Base-by-base conservation (phyloP, 1,140 invertebrate species). In the Diachasmimorpha longicaudata region DNA sequence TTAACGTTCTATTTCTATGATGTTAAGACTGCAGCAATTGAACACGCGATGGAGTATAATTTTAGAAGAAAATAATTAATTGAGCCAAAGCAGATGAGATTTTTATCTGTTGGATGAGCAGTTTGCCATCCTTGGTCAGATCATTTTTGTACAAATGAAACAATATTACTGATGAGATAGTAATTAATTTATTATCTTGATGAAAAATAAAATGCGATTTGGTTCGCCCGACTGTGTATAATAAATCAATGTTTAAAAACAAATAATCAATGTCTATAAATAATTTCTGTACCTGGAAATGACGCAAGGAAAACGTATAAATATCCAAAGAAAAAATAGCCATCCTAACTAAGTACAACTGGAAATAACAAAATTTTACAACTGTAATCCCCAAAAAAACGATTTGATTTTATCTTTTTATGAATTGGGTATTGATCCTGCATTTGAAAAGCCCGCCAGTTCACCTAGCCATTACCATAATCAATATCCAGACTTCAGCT, bases 91-190 rank as follows among this genome's bases (percentile, higher is more conserved):
- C 21, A 46, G 69, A 71, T 48, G 46, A 72, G 73, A 52, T 68
- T 69, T 48, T 73, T 73, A 58, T 78, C 66, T 71, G 11, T 55
- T 23, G 36, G 68, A 71, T 79, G 44, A 19, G 48, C 44, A 19
- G 25, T 74, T 37, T 71, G 37, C 70, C 69, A 74, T 81, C 70
- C 77, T 72, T 79, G 52, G 76, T 76, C 73, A 74, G 77, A 79
- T 82, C 77, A 81, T 75, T 81, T 83, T 84, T 82, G 81, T 84
- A 84, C 79, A 82, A 81, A 83, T 36, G 42, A 79, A 77, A 68
- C 55, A 67, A 67, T 68, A 46, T 23, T 46, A 80, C 69, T 16
- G 48, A 52, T 44, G 14, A 31, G 69, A 80, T 82, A 73, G 77
- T 67, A 52, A 74, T 69, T 67, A 52, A 74, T 69, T 77, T 81